Evolutionary conservation across 2,888 invertebrate species (phyloP), one percentile per base, ranked within the genome.

Genomic region (Drosophila putrida): DNA sequence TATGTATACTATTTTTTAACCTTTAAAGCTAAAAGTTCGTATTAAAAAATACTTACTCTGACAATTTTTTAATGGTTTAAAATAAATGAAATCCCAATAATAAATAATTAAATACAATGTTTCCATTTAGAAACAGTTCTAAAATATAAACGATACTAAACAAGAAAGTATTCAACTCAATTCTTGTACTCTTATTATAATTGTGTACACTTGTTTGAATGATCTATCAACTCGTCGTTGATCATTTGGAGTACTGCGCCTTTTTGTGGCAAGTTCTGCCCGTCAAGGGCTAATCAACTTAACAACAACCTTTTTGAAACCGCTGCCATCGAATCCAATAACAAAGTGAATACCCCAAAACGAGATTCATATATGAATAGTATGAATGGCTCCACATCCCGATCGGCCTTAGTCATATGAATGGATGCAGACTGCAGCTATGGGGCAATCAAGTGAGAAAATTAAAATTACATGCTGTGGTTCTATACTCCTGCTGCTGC

Each of bases 371-470:
- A 63, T 53, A 63, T 67, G 66, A 64, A 72, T 64, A 43, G 64
- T 50, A 67, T 75, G 75, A 81, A 81, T 75, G 78, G 60, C 49
- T 36, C 47, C 35, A 55, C 39, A 39, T 20, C 41, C 57, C 57
- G 33, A 20, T 36, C 47, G 28, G 38, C 44, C 27, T 57, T 11
- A 53, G 44, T 47, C 63, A 70, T 63, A 81, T 78, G 81, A 81
- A 76, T 78, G 81, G 64, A 54, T 68, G 53, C 53, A 58, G 64
- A 59, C 33, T 54, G 53, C 50, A 60, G 71, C 72, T 59, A 25
- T n/a, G 62, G 88, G 70, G 89, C 89, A 86, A 86, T 86, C 85
- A 87, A 89, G 89, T 89, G 85, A 80, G 89, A 89, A 89, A 86
- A 86, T 86, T 86, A 84, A 89, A 86, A 89, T 86, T 86, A 88